Conservation (phyloP, 2,888 invertebrate species). For the Drosophila eohydei region DNA sequence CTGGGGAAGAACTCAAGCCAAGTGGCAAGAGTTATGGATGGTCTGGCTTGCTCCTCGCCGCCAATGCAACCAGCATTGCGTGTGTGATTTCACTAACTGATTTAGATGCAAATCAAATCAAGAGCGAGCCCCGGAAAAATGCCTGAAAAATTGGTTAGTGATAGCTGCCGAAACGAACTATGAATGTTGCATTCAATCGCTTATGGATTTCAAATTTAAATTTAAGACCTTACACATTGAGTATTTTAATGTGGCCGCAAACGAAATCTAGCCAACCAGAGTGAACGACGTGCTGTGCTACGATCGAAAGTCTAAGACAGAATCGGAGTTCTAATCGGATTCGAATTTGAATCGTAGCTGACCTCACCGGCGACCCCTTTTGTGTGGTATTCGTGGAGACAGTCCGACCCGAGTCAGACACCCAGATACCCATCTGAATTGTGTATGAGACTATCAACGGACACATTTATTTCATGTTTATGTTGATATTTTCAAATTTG, state of each 20-base stretch:
- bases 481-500: conserved; percentile 81
- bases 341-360: conserved; percentile 44
- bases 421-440: conserved; percentile 75
- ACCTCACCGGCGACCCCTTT: conserved; percentile 71
- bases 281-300: conserved; percentile 46
- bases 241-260: conserved; percentile 82
- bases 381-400: conserved; percentile 57
- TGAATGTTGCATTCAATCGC: conserved; percentile 79
- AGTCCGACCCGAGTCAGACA: conserved; percentile 25
- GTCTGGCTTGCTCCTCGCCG: conserved; percentile 28
- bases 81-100: conserved; percentile 70
- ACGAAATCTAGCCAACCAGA: conserved; percentile 48
- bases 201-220: conserved; percentile 81
- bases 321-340: conserved; percentile 24
- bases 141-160: conserved; percentile 57
- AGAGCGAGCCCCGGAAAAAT: conserved; percentile 61
- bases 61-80: conserved; percentile 33
- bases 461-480: conserved; percentile 82
- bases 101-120: conserved; percentile 79
- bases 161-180: conserved; percentile 63
- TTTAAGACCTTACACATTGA: conserved; percentile 83
- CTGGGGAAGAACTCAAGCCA: conserved; percentile 62
- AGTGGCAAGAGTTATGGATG: conserved; percentile 70
- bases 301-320: conserved; percentile 23
- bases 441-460: conserved; percentile 79